Percentiles rank a stretch among this genome's conserved stretches.
These are phyloP conservation scores for Nomada goodeniana DNA, from an alignment of 2,888 invertebrate genomes.

Conservation along the genomic window DNA sequence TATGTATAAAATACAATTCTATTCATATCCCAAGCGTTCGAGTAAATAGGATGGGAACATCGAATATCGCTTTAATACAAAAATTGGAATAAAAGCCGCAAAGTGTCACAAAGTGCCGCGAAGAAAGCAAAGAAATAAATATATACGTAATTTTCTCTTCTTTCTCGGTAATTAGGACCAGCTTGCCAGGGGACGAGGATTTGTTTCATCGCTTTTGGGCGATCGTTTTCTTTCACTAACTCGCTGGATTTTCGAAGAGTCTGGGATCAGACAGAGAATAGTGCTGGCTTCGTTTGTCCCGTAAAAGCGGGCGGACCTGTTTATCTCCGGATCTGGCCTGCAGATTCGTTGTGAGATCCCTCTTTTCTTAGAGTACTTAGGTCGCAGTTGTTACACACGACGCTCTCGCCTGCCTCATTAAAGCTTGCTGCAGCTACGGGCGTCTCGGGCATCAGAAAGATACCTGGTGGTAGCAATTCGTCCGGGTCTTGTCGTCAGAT, in stretches of 20 bases:
- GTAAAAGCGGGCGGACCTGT: constrained; percentile 45
- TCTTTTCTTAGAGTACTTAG: constrained; percentile 57
- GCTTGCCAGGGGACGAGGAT: neutral
- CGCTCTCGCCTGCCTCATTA: constrained; percentile 66
- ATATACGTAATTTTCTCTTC: neutral
- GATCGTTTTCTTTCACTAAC: neutral
- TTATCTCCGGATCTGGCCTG: constrained; percentile 52
- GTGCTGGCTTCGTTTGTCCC: constrained; percentile 8
- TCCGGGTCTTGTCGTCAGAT: constrained; percentile 45
- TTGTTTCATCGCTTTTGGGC: neutral
- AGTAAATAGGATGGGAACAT: too few relatives aligned
- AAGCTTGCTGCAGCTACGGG: constrained; percentile 51
- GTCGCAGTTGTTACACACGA: constrained; percentile 60
- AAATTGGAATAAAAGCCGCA: neutral
- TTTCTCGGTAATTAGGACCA: neutral
- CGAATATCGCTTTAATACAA: too few relatives aligned
- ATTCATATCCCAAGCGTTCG: too few relatives aligned
- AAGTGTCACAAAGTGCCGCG: neutral
- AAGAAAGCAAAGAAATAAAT: neutral
- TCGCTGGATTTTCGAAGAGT: neutral
- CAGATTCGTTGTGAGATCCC: constrained; percentile 61
- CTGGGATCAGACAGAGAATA: constrained; percentile 9
- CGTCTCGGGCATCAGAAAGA: constrained; percentile 28
- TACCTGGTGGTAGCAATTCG: constrained; percentile 33
- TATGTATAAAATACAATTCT: too few relatives aligned